These are phyloP conservation scores for Dasypus novemcinctus DNA, from an alignment of 2,113 vertebrate species.

Conservation along the genomic window DNA sequence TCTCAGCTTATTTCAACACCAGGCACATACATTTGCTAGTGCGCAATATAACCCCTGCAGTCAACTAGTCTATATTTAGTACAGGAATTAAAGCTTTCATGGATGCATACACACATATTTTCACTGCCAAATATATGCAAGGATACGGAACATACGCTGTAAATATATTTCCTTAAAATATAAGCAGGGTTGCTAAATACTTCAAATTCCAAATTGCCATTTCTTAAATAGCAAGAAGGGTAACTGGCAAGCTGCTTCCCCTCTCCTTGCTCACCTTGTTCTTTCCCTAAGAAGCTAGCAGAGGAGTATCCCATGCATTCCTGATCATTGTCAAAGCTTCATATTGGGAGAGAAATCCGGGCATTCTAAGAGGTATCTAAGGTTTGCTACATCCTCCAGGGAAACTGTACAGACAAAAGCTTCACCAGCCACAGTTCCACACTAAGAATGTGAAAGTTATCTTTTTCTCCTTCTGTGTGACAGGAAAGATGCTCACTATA, in stretches of 20 bases:
- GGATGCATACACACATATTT: neutral
- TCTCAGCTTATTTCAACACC: conserved; percentile 5
- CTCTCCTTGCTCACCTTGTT: neutral
- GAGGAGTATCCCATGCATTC: neutral
- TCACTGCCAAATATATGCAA: conserved; percentile 12
- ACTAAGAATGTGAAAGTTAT: neutral
- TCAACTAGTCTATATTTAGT: conserved; percentile 48
- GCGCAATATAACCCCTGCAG: neutral
- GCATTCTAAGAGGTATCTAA: neutral
- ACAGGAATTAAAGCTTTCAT: conserved; percentile 8
- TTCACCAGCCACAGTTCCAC: neutral
- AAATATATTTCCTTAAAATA: neutral
- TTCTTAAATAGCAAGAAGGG: neutral
- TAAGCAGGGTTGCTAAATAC: neutral
- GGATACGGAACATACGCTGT: neutral
- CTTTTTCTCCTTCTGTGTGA: conserved; percentile 23
- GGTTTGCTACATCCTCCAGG: neutral
- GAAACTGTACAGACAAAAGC: neutral
- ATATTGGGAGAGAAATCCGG: neutral
- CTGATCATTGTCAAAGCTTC: neutral
- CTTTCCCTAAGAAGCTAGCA: neutral
- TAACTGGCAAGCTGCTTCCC: neutral
- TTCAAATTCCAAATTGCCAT: neutral
- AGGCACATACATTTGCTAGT: neutral
- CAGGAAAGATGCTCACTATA: accelerated